Conservation (phyloP, 2,888 invertebrate species). For the Tetropium fuscum region DNA sequence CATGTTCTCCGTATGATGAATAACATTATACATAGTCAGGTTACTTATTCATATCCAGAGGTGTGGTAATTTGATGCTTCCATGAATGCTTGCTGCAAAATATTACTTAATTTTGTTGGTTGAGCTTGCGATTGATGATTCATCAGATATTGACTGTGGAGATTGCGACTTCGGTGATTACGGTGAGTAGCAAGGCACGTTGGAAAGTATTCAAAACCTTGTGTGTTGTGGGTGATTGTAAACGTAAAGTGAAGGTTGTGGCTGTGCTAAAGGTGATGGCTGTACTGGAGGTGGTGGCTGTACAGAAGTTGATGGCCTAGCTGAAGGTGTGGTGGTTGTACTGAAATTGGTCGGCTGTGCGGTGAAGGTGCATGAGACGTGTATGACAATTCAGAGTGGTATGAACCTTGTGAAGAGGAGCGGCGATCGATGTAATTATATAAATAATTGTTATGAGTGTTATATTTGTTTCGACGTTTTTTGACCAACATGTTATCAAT, state of each 20-base stretch:
- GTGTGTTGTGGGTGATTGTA: background rate
- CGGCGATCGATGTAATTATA: background rate
- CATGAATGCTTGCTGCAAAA: background rate
- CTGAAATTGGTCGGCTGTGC: background rate
- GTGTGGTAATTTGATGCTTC: background rate
- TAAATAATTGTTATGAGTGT: background rate
- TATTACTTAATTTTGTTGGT: background rate
- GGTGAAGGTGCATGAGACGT: background rate
- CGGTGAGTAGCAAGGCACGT: background rate
- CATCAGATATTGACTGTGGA: background rate
- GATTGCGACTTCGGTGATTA: background rate
- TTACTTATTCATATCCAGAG: background rate
- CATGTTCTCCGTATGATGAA: background rate
- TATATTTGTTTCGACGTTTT: slow-evolving; percentile 4
- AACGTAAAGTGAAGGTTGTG: background rate
- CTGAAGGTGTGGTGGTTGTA: no score
- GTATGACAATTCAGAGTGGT: background rate
- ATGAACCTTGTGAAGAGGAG: background rate
- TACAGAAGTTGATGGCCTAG: no score
- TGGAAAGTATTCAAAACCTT: background rate
- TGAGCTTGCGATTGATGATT: background rate
- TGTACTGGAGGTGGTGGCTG: no score
- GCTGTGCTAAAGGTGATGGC: background rate
- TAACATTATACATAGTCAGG: background rate
- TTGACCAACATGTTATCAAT: background rate